These are phyloP conservation scores for Caenorhabditis angaria DNA, from an alignment of 2,888 invertebrate species.

Conservation along the genomic window DNA sequence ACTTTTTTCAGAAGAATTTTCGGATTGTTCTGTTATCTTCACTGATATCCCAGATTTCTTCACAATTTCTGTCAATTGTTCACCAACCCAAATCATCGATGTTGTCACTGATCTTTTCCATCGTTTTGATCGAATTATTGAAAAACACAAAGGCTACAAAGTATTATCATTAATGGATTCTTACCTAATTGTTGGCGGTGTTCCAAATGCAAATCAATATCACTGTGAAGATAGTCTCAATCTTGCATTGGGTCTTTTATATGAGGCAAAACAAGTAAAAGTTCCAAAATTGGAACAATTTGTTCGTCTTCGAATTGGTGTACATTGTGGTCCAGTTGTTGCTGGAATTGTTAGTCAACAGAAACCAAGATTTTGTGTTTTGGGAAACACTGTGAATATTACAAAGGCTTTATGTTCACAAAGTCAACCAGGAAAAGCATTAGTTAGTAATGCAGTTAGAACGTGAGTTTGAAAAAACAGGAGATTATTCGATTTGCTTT, in stretches of 20 bases:
- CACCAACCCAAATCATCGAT: constrained; percentile 66
- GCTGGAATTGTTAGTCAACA: constrained; percentile 64
- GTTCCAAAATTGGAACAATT: constrained; percentile 62
- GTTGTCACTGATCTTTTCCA: constrained; percentile 73
- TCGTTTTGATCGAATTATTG: constrained; percentile 64
- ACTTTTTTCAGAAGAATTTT: constrained; percentile 61
- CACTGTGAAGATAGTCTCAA: constrained; percentile 71
- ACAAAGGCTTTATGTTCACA: constrained; percentile 53
- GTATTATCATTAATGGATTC: constrained; percentile 71
- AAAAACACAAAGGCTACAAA: constrained; percentile 62
- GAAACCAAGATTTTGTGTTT: constrained; percentile 63
- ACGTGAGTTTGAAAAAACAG: constrained; percentile 38
- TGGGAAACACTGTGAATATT: constrained; percentile 63
- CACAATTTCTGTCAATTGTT: constrained; percentile 71
- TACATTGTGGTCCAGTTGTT: constrained; percentile 65
- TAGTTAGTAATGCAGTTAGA: constrained; percentile 63
- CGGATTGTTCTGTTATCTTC: constrained; percentile 71
- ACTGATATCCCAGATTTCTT: constrained; percentile 73
- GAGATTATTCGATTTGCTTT: too few species aligned
- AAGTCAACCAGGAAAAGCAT: constrained; percentile 53
- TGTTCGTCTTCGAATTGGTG: constrained; percentile 57
- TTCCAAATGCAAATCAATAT: constrained; percentile 67
- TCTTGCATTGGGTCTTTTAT: constrained; percentile 72
- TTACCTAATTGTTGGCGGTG: constrained; percentile 72
- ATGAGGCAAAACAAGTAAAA: constrained; percentile 64